Percentiles rank a stretch among this genome's conserved stretches.
phyloP scores from a whole-genome alignment of 92 coral and sea anemone genomes.

The Phenganax marumi region DNA sequence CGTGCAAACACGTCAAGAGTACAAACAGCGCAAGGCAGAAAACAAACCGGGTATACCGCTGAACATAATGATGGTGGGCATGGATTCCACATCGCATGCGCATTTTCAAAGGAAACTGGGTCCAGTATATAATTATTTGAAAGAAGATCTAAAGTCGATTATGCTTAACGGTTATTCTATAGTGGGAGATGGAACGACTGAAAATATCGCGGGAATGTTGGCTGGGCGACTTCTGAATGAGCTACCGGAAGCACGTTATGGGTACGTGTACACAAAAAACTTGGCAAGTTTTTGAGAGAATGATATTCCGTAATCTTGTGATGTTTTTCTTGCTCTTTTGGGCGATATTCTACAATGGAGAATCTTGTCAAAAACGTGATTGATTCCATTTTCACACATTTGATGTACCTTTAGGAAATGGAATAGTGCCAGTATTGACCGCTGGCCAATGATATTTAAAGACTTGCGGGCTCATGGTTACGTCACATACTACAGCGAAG shows the following conservation, averaged over 20 bases:
- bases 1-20: constrained; percentile 48
- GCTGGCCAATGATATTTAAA: constrained; percentile 84
- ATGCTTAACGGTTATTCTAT: constrained; percentile 58
- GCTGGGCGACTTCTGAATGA: constrained; percentile 35
- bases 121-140: constrained; percentile 44
- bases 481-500: constrained; percentile 73
- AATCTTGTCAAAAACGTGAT: no score
- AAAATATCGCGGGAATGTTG: constrained; percentile 58
- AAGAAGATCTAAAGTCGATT: constrained; percentile 49
- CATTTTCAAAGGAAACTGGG: constrained; percentile 68
- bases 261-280: no score
- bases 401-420: no score
- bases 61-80: constrained; percentile 62
- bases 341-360: no score
- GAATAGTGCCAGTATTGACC: constrained; percentile 40
- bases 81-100: constrained; percentile 69
- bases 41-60: constrained; percentile 61
- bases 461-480: constrained; percentile 66
- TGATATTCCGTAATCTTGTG: no score
- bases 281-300: no score
- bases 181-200: constrained; percentile 71
- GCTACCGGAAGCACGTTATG: no score
- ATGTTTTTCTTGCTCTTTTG: no score
- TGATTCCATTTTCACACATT: no score
- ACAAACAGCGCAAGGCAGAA: constrained; percentile 26